Percentiles rank a stretch among this genome's conserved stretches.
Conservation (phyloP, 2,113 vertebrate genomes). For the Rousettus leschenaultii region DNA sequence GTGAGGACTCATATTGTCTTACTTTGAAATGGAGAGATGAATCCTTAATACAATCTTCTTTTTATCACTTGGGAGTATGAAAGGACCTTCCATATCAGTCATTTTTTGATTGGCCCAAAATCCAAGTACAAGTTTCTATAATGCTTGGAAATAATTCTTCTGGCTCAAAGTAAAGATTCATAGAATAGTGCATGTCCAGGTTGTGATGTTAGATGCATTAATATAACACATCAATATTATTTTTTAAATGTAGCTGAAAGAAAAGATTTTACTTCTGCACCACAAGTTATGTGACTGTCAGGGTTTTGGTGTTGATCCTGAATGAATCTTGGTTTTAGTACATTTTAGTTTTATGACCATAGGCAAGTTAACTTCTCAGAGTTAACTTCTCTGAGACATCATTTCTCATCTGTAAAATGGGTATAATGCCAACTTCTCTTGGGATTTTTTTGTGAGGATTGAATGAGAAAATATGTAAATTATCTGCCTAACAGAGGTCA, state of each 20-base stretch:
- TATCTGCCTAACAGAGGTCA: neutral
- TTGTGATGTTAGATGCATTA: neutral
- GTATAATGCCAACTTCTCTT: neutral
- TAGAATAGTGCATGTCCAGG: neutral
- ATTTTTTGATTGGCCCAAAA: neutral
- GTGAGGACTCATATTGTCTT: neutral
- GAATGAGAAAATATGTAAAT: neutral
- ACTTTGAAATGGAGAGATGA: neutral
- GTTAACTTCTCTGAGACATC: neutral
- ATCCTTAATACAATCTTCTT: neutral
- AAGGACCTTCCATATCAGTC: neutral
- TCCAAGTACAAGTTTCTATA: neutral
- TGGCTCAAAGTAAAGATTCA: neutral
- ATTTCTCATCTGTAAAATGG: neutral
- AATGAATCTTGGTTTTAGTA: neutral
- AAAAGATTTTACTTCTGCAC: neutral
- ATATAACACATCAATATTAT: neutral
- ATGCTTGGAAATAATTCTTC: neutral
- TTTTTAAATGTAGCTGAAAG: neutral
- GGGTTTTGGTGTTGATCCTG: neutral
- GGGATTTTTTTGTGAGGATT: neutral
- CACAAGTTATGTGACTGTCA: neutral
- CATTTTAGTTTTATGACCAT: neutral
- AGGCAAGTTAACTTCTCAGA: neutral
- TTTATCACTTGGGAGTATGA: neutral